Base-by-base conservation (phyloP, 2,888 invertebrate genomes). In the Trichogramma evanescens region DNA sequence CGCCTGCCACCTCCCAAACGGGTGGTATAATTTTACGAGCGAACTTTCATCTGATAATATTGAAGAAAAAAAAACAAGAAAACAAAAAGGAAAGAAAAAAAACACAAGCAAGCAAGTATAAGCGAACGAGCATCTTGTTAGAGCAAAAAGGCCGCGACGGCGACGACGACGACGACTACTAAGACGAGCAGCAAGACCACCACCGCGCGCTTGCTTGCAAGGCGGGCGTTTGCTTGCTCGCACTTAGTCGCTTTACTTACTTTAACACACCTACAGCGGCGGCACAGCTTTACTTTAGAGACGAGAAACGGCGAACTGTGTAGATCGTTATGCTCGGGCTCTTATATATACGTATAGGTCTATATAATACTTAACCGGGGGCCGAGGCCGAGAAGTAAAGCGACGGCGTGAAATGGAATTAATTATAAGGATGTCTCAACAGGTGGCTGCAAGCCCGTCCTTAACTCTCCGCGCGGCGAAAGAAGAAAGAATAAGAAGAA, bases 371-470 rank as follows among this genome's bases (percentile, higher is more conserved):
- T n/a, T 6, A n/a, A 6, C 9, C 10, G 13, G 9, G 13, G n/a
- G 13, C 38, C 6, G 10, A 51, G 51, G 9, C 38, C 5, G 42
- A 41, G 53, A 50, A 40, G 7, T 8, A 26, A 26, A 26, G 71
- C 70, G 72, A 69, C 71, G 72, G 75, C 73, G 74, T 71, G 72
- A 75, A 75, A 75, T 74, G 71, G 75, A 75, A 76, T 76, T 76
- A 76, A 76, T 76, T 76, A 76, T 76, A 72, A 74, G 73, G 69
- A 68, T 70, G 70, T 72, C 69, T 76, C 76, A 76, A 76, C 76
- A 76, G 76, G 76, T 76, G 76, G 76, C 70, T 75, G 75, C 50
- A 70, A 71, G 71, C 70, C 3, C 72, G 72, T 74, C 75, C 74
- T 75, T 74, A 74, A 74, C 70, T 70, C 66, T 44, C n/a, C 38